A percentile compares a stretch with the other conserved stretches of the same genome.
Evolutionary conservation across 2,888 invertebrate genomes (phyloP).

Genomic region (Chrysomela aeneicollis): DNA sequence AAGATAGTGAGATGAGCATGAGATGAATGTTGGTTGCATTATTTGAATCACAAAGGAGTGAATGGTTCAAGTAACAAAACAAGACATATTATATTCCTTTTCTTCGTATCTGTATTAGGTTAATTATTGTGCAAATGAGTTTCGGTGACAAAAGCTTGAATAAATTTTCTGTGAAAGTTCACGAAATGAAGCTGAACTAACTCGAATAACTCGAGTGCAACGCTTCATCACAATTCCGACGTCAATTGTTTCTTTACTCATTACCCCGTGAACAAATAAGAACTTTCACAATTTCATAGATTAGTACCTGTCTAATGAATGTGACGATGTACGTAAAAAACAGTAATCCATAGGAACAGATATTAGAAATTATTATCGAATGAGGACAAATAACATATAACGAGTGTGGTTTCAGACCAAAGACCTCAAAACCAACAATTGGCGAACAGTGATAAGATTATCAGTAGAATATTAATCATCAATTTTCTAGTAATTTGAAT

Average conservation of each 20-base stretch:
- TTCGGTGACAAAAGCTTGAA: background rate
- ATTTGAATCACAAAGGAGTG: too few relatives aligned
- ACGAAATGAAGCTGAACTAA: background rate
- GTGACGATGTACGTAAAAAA: background rate
- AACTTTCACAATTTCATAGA: slow-evolving; percentile 22
- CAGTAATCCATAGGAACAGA: background rate
- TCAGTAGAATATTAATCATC: background rate
- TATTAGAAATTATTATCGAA: slow-evolving; percentile 3
- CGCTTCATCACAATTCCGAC: slow-evolving; percentile 17
- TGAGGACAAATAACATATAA: background rate
- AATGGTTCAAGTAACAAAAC: too few relatives aligned
- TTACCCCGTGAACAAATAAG: slow-evolving; percentile 12
- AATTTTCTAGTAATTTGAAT: background rate
- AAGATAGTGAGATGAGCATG: too few relatives aligned
- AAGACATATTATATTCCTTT: too few relatives aligned
- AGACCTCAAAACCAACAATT: slow-evolving; percentile 1
- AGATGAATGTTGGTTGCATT: too few relatives aligned
- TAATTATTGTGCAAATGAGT: too few relatives aligned
- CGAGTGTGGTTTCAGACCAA: background rate
- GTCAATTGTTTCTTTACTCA: slow-evolving; percentile 22
- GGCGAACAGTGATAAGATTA: background rate
- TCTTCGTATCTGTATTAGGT: too few relatives aligned
- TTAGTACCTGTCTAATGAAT: slow-evolving; percentile 5
- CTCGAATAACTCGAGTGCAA: background rate
- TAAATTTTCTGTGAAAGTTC: background rate